Base-by-base conservation (phyloP, 2,797 vertebrate genomes). In the Sebastes dallii region DNA sequence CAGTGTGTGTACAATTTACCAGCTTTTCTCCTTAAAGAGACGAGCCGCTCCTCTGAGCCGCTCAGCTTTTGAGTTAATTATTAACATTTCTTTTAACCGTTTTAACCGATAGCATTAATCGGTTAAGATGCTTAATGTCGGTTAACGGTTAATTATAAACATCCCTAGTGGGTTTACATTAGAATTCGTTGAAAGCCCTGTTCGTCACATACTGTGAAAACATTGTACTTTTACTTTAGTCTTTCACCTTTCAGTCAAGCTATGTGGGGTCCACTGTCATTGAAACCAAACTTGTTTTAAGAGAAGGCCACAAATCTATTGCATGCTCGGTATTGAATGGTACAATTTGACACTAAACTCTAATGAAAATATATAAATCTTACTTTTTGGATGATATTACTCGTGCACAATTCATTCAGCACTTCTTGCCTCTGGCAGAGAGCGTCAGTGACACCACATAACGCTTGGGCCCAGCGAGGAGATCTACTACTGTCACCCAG, bases 401-500 rank as follows among this genome's bases (percentile, higher is more conserved):
- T 77, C 24, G 18, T 27, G 36, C 59, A 13, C 1, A 12, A 61
- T 69, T 64, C 24, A 75, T 77, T 79, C 11, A 50, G 66, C 14
- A 54, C 39, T 62, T 36, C 52, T 55, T 52, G 50, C 18, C 20
- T 60, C 66, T 5, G n/a, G 32, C 66, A 66, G 12, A 74, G 42
- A 67, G 52, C 4, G 1, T 80, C 32, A 39, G 12, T 32, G 50
- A 67, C 61, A 75, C 29, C 34, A 22, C 20, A 42, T 42, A 8
- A 62, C 14, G 60, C 62, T 61, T 52, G 8, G 30, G 54, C 81
- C 79, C 66, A 27, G 42, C 25, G 32, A 83, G 54, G 75, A 29
- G 72, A 86, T 81, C 69, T 65, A 64, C 62, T 46, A 30, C 75
- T 60, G 74, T 83, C 82, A 78, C 14, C 29, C 61, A 70, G 64